Conservation (phyloP, 2,888 invertebrate species). For the Cerastis rubricosa region DNA sequence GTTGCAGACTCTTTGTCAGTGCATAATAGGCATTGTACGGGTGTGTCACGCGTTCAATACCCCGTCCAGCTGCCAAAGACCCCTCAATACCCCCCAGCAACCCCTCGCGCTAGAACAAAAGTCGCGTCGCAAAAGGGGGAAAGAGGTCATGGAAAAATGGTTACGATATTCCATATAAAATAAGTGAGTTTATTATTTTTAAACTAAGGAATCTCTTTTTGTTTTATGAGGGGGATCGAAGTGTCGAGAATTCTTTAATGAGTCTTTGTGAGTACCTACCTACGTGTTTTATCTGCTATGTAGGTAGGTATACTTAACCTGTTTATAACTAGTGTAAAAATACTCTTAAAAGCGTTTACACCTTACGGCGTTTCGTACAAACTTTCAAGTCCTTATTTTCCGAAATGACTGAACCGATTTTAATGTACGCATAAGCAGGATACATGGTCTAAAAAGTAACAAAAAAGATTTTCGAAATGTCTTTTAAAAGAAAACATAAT, state of each 20-base stretch:
- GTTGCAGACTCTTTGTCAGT: constrained; percentile 74
- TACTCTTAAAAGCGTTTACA: background rate
- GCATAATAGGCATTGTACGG: constrained; percentile 80
- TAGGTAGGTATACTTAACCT: constrained; percentile 7
- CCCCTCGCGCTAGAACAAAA: constrained; percentile 22
- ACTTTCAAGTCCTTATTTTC: no score
- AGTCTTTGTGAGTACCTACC: constrained; percentile 35
- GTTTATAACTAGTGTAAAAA: background rate
- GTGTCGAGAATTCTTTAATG: constrained; percentile 61
- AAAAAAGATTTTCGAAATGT: no score
- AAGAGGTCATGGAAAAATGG: constrained; percentile 41
- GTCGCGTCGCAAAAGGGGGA: background rate
- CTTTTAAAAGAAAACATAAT: no score
- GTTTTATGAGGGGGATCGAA: constrained; percentile 61
- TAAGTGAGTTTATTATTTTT: constrained; percentile 66
- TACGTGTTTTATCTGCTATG: constrained; percentile 21
- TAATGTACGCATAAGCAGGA: no score
- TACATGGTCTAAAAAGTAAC: no score
- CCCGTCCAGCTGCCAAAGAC: constrained; percentile 46
- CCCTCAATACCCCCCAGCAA: constrained; percentile 28
- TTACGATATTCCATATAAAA: constrained; percentile 27
- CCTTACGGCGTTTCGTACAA: no score
- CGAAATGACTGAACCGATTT: no score
- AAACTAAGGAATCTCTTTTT: constrained; percentile 64
- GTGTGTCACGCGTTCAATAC: constrained; percentile 72